These are phyloP conservation scores for Pseudanteris insignis DNA, from an alignment of 2,888 invertebrate genomes.

Conservation along the genomic window DNA sequence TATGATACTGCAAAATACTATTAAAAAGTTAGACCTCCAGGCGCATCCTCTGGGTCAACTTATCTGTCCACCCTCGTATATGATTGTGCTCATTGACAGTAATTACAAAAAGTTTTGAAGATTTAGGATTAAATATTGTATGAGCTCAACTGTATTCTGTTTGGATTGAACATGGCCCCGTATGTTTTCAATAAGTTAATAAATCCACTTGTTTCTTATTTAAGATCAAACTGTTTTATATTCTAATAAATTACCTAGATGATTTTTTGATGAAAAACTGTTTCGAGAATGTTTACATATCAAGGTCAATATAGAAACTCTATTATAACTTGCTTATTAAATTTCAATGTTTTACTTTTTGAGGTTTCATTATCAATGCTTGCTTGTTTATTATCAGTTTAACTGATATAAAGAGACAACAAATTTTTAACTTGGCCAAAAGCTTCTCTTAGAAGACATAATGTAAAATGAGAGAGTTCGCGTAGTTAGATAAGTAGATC, in stretches of 20 bases:
- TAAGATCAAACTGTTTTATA: conserved; percentile 11
- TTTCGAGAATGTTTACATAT: no score
- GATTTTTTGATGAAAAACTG: conserved; percentile 25
- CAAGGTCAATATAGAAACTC: no score
- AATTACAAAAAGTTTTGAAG: conserved; percentile 26
- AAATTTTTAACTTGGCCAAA: not conserved
- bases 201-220: conserved; percentile 12
- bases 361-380: conserved; percentile 21
- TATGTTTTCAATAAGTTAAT: conserved; percentile 36
- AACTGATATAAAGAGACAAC: conserved; percentile 8
- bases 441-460: not conserved
- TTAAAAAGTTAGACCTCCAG: no score
- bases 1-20: no score
- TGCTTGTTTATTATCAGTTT: not conserved
- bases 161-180: conserved; percentile 32
- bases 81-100: no score
- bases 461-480: not conserved
- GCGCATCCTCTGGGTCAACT: no score
- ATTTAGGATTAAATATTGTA: conserved; percentile 18
- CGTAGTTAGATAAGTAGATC: no score
- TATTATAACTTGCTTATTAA: conserved; percentile 17
- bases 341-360: conserved; percentile 14
- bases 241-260: conserved; percentile 32
- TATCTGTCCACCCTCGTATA: no score
- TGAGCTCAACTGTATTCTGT: conserved; percentile 38